phyloP scores from a whole-genome alignment of 2,113 vertebrate species.

The Varanus salvator region DNA sequence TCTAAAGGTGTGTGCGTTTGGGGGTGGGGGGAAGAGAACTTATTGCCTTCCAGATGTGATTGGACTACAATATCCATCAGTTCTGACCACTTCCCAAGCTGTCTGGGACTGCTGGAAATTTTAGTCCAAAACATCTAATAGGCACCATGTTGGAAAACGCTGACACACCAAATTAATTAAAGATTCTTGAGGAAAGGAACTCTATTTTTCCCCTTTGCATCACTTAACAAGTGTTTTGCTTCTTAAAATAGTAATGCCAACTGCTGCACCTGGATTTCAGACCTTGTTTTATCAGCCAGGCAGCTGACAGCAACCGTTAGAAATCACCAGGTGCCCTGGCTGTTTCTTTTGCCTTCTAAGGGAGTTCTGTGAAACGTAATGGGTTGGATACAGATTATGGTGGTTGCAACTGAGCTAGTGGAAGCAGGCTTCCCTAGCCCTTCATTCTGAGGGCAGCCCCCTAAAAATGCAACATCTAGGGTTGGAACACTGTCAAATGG shows the following conservation, averaged over 20 bases:
- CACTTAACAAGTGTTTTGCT: constrained; percentile 21
- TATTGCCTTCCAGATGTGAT: neutral
- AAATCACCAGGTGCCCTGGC: neutral
- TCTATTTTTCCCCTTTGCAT: neutral
- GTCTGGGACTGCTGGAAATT: neutral
- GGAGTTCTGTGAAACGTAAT: neutral
- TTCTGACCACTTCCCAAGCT: neutral
- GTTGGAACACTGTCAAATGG: too few species aligned
- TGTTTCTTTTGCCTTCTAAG: neutral
- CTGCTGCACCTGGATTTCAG: constrained; percentile 11
- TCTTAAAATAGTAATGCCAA: constrained; percentile 11
- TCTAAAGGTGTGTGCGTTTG: too few species aligned
- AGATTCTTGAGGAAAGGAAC: neutral
- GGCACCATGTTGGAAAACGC: neutral
- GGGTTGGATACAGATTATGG: neutral
- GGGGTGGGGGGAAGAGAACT: too few species aligned
- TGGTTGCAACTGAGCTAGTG: too few species aligned
- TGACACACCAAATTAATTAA: neutral
- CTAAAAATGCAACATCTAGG: too few species aligned
- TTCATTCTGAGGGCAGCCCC: too few species aligned
- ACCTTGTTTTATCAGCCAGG: neutral
- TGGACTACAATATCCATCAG: neutral
- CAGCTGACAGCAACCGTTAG: neutral
- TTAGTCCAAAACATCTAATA: neutral
- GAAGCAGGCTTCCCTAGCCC: too few species aligned